Percentiles rank a stretch among this genome's conserved stretches.
These are phyloP conservation scores for Lucilia sericata DNA, from an alignment of 1,140 invertebrate genomes.

Conservation along the genomic window DNA sequence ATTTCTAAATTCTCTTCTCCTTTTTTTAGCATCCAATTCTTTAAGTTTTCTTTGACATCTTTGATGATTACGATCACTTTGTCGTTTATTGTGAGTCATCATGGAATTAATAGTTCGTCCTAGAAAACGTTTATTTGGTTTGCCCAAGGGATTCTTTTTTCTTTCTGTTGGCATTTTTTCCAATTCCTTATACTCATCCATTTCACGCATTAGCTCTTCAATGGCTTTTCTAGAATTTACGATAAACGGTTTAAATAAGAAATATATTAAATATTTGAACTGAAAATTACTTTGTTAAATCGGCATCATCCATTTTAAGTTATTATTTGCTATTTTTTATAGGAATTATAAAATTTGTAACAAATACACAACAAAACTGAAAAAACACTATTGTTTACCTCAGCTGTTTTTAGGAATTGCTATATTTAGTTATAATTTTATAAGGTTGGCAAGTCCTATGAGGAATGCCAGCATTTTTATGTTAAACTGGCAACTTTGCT, in stretches of 20 bases:
- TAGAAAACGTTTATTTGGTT: constrained; percentile 58
- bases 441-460: no score
- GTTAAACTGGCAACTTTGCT: no score
- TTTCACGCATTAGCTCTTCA: constrained; percentile 8
- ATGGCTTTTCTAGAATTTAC: constrained; percentile 10
- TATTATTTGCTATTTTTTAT: no score
- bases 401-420: no score
- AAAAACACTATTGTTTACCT: no score
- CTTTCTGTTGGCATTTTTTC: constrained; percentile 50
- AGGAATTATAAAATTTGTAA: no score
- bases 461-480: no score
- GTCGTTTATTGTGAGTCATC: constrained; percentile 53
- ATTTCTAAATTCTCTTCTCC: background rate
- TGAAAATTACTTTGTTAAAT: constrained; percentile 20
- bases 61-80: constrained; percentile 38
- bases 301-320: constrained; percentile 13
- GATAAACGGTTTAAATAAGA: background rate
- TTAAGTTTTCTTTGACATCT: constrained; percentile 39
- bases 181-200: constrained; percentile 1
- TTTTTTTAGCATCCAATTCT: constrained; percentile 44
- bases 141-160: constrained; percentile 62
- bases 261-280: background rate
- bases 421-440: no score
- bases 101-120: constrained; percentile 55
- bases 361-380: no score